Evolutionary conservation across 2,888 invertebrate genomes (phyloP).

Genomic region (Octodonta nipae): DNA sequence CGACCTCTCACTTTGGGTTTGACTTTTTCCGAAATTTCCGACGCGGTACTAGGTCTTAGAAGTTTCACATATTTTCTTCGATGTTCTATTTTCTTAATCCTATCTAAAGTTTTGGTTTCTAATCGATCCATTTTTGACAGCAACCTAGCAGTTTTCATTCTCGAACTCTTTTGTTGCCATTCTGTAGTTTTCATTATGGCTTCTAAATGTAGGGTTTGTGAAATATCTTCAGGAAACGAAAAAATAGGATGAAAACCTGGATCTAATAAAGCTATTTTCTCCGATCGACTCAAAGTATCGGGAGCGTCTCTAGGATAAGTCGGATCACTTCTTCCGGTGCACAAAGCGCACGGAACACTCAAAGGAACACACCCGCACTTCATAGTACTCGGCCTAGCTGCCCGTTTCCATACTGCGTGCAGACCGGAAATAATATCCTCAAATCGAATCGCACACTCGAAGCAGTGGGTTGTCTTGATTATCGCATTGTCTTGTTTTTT

Average conservation of each 20-base stretch:
- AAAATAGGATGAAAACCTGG: conserved; percentile 76
- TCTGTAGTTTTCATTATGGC: conserved; percentile 62
- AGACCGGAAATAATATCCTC: conserved; percentile 66
- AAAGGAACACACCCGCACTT: conserved; percentile 65
- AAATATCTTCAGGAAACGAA: conserved; percentile 70
- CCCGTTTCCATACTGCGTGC: conserved; percentile 67
- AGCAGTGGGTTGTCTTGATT: no score
- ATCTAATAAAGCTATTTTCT: conserved; percentile 64
- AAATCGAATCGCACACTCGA: no score
- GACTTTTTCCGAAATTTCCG: conserved; percentile 37
- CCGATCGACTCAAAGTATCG: conserved; percentile 51
- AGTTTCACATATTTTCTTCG: conserved; percentile 38
- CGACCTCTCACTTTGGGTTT: conserved; percentile 31
- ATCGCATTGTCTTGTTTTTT: no score
- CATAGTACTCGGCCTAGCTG: conserved; percentile 61
- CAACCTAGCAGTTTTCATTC: conserved; percentile 32
- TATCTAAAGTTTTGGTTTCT: conserved; percentile 26
- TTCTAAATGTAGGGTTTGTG: no score
- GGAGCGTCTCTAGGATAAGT: conserved; percentile 47
- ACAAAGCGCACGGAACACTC: conserved; percentile 62
- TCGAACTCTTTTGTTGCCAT: conserved; percentile 60
- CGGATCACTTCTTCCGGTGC: conserved; percentile 68
- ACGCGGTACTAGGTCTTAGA: conserved; percentile 39
- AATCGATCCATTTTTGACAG: no score
- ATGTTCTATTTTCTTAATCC: conserved; percentile 35